These are phyloP conservation scores for Jaculus jaculus DNA, from an alignment of 2,113 vertebrate genomes.

Conservation along the genomic window DNA sequence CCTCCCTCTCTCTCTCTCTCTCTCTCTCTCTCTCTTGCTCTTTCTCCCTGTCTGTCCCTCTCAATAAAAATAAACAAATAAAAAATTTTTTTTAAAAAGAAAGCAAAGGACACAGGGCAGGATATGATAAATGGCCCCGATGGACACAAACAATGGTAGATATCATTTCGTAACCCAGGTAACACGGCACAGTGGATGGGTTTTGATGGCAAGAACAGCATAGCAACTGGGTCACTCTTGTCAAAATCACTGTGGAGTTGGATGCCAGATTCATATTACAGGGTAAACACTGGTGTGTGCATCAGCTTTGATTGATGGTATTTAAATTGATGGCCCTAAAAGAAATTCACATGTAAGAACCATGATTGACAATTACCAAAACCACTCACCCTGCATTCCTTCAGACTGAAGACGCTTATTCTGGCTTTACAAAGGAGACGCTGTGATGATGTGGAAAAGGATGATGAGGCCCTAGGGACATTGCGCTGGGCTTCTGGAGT, in stretches of 20 bases:
- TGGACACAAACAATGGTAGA: fast-evolving
- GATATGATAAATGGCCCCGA: not conserved
- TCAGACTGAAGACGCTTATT: not conserved
- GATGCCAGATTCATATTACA: not conserved
- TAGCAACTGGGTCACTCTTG: fast-evolving
- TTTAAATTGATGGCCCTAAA: not conserved
- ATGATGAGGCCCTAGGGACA: not conserved
- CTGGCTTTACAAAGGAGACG: not conserved
- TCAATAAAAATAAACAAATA: no score
- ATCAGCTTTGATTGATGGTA: not conserved
- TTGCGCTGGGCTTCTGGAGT: not conserved
- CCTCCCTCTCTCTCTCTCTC: no score
- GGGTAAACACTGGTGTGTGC: not conserved
- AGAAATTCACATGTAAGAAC: not conserved
- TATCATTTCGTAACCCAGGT: fast-evolving
- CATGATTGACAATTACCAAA: not conserved
- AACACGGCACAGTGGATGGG: fast-evolving
- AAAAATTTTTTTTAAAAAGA: no score
- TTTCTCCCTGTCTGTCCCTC: no score
- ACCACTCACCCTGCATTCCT: not conserved
- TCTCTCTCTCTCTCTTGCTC: no score
- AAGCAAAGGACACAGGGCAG: not conserved
- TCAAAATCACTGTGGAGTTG: not conserved
- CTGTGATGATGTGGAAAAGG: fast-evolving
- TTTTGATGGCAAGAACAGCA: not conserved